phyloP scores from a whole-genome alignment of 2,113 vertebrate genomes.

The Emydocephalus ijimae region DNA sequence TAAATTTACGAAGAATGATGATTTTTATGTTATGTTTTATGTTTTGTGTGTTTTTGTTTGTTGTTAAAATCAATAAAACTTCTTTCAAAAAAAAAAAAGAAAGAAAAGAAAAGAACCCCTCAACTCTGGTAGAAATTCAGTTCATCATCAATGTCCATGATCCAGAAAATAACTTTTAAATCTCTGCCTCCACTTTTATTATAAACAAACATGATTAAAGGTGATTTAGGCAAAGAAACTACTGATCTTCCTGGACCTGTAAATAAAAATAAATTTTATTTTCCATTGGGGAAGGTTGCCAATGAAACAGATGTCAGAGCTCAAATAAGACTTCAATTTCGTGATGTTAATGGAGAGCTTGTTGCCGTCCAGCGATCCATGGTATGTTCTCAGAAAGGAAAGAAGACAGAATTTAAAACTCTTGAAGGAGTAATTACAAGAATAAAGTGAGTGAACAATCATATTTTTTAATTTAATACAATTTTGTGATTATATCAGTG shows the following conservation, averaged over 20 bases:
- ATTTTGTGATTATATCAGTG: background rate
- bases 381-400: constrained; percentile 91
- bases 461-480: background rate
- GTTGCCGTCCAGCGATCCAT: constrained; percentile 89
- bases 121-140: background rate
- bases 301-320: constrained; percentile 94
- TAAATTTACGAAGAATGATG: too few species aligned
- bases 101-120: background rate
- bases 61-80: too few species aligned
- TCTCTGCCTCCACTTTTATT: background rate
- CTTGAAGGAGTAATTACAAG: constrained; percentile 91
- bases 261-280: background rate
- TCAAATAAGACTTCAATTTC: constrained; percentile 90
- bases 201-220: background rate
- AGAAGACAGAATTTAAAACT: constrained; percentile 91
- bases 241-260: background rate
- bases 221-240: background rate
- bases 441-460: constrained; percentile 75
- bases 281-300: constrained; percentile 76
- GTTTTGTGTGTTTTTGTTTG: too few species aligned
- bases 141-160: background rate
- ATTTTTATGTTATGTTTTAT: too few species aligned
- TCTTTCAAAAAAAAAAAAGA: too few species aligned
- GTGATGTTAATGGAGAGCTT: constrained; percentile 83
- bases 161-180: background rate